Evolutionary conservation across 2,888 invertebrate genomes (phyloP).

Genomic region (Emmelina monodactyla): DNA sequence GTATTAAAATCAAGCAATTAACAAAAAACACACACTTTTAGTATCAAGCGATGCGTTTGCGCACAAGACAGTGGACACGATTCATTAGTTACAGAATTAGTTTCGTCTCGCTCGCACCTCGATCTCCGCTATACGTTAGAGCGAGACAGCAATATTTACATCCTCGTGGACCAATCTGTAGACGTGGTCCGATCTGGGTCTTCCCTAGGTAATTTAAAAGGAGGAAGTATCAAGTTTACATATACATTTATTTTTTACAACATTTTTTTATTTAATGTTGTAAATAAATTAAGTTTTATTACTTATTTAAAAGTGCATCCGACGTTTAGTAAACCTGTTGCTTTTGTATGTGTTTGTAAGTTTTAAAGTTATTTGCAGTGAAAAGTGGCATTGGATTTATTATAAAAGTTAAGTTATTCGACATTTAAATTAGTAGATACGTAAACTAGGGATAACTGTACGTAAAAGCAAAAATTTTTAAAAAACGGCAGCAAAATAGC

Average conservation of each 20-base stretch:
- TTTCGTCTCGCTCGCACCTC: conserved; percentile 35
- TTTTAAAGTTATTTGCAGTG: no score
- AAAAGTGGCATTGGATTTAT: no score
- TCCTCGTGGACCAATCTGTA: conserved; percentile 45
- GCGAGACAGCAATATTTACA: conserved; percentile 40
- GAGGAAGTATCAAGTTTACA: conserved; percentile 53
- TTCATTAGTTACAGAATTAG: conserved; percentile 53
- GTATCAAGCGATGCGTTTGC: conserved; percentile 41
- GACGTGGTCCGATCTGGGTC: conserved; percentile 52
- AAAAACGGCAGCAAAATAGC: no score
- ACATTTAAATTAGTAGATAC: no score
- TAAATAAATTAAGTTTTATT: conserved; percentile 19
- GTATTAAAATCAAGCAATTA: not conserved
- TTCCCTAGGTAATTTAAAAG: conserved; percentile 56
- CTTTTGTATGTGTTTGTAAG: no score
- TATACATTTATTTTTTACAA: conserved; percentile 38
- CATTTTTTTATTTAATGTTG: conserved; percentile 29
- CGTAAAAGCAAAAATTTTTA: no score
- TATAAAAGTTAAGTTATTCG: no score
- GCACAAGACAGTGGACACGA: conserved; percentile 57
- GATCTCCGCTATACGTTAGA: conserved; percentile 20
- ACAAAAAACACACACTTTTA: no score
- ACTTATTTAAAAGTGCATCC: conserved; percentile 1
- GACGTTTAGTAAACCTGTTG: conserved; percentile 2
- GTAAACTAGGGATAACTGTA: no score